Evolutionary conservation across 2,113 vertebrate genomes (phyloP), one percentile per base, ranked within the genome.

Genomic region (Catharus minimus): DNA sequence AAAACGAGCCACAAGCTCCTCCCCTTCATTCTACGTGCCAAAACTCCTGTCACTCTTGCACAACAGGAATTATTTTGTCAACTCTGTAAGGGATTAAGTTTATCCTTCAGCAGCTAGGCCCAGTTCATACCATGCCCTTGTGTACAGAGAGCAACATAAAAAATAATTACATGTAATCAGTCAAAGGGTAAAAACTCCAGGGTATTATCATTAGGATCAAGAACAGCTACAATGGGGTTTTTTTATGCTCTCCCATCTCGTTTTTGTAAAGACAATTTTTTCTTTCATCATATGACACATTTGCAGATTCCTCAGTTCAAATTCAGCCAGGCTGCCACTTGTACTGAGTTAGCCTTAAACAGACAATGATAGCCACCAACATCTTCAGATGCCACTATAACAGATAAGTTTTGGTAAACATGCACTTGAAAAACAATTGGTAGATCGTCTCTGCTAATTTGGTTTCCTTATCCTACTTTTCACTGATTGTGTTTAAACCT

Each of bases 61-160:
- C 86, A 86, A 92, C 30, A 80, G 65, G 65, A 92, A 91, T 93
- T 91, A 88, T 49, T 94, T 69, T 60, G 46, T 36, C 72, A 86
- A 15, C 24, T 67, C 56, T 74, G 52, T 56, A 71, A 76, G 65
- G 16, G 66, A 82, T 91, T 85, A 77, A 10, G 38, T 52, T 92
- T 93, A 85, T 58, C 58, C 39, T 85, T 71, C 61, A 73, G 22
- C 43, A 91, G 60, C 44, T 73, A 88, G 43, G 22, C 55, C 44
- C 52, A 91, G 68, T 28, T 89, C 53, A 74, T 33, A 64, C 24
- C 24, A 65, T 12, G 33, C 72, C 60, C 47, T 49, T 55, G 9
- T 1, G 1, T 49, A 77, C 5, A 33, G 21, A 36, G 1, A 90
- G 7, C 47, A 83, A 56, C 10, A 36, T 26, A 38, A 82, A 78